Evolutionary conservation across 2,113 vertebrate species (phyloP).

Genomic region (Microtus oregoni): DNA sequence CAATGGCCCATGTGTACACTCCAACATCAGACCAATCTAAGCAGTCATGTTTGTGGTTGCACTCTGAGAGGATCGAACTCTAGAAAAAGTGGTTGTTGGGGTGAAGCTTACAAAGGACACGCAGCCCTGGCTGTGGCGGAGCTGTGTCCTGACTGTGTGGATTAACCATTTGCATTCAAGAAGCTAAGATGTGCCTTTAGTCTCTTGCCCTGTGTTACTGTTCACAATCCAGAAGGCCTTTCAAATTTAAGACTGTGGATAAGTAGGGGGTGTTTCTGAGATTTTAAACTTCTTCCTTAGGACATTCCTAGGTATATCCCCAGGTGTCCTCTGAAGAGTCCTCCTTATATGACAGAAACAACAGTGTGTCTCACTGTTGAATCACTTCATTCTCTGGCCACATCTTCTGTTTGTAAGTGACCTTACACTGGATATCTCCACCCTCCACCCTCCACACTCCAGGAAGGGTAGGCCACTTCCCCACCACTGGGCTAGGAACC

Average conservation of each 20-base stretch:
- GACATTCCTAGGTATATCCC: neutral
- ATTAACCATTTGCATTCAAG: neutral
- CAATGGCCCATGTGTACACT: no score
- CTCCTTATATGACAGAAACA: neutral
- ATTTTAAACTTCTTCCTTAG: neutral
- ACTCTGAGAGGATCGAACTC: neutral
- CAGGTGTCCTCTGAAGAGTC: neutral
- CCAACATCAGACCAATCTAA: neutral
- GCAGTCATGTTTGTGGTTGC: neutral
- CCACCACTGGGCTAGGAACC: neutral
- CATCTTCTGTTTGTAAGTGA: neutral
- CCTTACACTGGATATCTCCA: neutral
- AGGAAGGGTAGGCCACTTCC: neutral
- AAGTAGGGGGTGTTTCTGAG: neutral
- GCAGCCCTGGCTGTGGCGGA: no score
- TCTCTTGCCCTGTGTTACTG: neutral
- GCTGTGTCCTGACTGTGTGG: neutral
- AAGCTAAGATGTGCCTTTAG: neutral
- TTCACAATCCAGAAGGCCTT: neutral
- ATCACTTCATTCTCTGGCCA: neutral
- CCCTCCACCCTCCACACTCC: neutral
- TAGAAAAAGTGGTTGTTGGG: neutral
- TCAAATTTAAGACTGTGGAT: neutral
- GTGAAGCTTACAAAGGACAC: neutral
- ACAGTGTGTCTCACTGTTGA: neutral